phyloP scores from a whole-genome alignment of 2,113 vertebrate genomes.

The Oreotragus oreotragus region DNA sequence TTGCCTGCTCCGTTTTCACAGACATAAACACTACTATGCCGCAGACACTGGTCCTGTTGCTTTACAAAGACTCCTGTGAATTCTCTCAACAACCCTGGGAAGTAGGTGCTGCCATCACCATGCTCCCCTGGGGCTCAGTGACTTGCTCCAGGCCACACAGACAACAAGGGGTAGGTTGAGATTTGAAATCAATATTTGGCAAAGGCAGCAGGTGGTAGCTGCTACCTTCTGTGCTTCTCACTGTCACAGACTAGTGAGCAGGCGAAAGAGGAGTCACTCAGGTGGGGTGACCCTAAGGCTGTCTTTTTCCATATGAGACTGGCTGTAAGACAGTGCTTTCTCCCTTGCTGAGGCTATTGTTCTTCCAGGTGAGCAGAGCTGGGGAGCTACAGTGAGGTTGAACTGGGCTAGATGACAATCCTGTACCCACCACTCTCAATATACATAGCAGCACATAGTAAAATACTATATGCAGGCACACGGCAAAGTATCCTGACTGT shows the following conservation, averaged over 20 bases:
- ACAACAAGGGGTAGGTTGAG: background rate
- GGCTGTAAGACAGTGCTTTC: background rate
- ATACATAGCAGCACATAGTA: background rate
- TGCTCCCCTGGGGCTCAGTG: background rate
- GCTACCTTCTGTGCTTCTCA: too few species aligned
- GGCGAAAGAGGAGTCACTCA: background rate
- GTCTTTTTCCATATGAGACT: rapidly evolving
- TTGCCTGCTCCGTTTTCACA: background rate
- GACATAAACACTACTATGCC: background rate
- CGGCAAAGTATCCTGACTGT: background rate
- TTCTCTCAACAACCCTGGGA: background rate
- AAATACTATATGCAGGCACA: background rate
- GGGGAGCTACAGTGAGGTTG: background rate
- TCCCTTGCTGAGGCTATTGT: background rate
- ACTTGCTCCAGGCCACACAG: background rate
- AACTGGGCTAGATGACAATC: background rate
- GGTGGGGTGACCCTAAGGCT: background rate
- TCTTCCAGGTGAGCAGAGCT: background rate
- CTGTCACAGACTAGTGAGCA: background rate
- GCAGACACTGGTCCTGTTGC: background rate
- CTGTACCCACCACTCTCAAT: background rate
- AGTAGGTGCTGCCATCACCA: background rate
- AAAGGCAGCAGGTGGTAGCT: background rate
- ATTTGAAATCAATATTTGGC: background rate
- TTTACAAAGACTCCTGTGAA: background rate